Evolutionary conservation across 37 sponge, comb jelly and placozoan genomes (phyloP).

Genomic region (Aphrocallistes beatrix): DNA sequence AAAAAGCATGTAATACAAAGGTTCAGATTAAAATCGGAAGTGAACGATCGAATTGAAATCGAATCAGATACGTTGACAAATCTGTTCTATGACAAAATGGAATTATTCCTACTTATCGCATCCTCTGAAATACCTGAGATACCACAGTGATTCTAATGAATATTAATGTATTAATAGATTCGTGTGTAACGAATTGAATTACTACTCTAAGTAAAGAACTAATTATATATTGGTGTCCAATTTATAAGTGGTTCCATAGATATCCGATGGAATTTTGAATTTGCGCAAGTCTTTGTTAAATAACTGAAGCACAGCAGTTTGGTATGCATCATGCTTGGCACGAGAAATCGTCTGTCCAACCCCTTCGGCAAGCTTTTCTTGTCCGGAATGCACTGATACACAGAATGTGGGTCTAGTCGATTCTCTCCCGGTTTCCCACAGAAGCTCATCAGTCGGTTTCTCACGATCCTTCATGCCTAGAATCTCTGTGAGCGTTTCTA

Average conservation of each 20-base stretch:
- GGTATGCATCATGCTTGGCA: slow-evolving; percentile 61
- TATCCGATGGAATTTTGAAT: slow-evolving; percentile 42
- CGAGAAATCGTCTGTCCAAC: slow-evolving; percentile 54
- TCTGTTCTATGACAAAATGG: no score
- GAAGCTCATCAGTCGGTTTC: slow-evolving; percentile 32
- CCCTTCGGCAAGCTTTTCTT: slow-evolving; percentile 50
- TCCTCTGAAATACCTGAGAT: no score
- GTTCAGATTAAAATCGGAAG: no score
- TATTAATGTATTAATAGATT: no score
- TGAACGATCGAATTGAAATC: no score
- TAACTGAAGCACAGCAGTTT: slow-evolving; percentile 45
- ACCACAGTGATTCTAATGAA: no score
- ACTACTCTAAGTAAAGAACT: not conserved
- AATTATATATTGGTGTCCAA: not conserved
- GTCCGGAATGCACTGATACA: slow-evolving; percentile 65
- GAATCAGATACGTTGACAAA: no score
- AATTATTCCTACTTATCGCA: no score
- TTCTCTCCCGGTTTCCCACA: slow-evolving; percentile 68
- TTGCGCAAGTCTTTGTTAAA: slow-evolving; percentile 36
- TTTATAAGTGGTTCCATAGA: not conserved
- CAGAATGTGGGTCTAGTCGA: slow-evolving; percentile 79
- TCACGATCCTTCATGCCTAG: slow-evolving; percentile 26
- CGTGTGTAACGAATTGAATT: no score
- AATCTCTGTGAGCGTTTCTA: slow-evolving; percentile 30
- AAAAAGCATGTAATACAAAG: no score